Conservation (phyloP, 2,888 invertebrate genomes). For the Lepidochrysops patricia region DNA sequence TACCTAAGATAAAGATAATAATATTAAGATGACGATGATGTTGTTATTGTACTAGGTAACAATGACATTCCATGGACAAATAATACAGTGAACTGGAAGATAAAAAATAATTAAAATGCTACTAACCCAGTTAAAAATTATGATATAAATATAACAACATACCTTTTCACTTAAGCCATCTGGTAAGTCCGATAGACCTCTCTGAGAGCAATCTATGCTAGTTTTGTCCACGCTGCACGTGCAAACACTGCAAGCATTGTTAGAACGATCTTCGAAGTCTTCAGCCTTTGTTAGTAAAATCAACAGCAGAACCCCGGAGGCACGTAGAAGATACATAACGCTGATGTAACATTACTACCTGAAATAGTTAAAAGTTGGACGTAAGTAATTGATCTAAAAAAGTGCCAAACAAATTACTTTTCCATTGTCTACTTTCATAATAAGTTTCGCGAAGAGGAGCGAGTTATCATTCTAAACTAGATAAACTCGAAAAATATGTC, state of each 20-base stretch:
- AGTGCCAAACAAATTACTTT: not conserved
- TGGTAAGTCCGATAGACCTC: conserved; percentile 60
- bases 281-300: conserved; percentile 34
- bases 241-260: conserved; percentile 50
- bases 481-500: not conserved
- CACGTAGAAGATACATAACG: conserved; percentile 46
- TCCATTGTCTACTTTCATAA: not conserved
- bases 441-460: not conserved
- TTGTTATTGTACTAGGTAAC: no score
- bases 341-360: conserved; percentile 56
- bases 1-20: no score
- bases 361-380: conserved; percentile 29
- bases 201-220: conserved; percentile 53
- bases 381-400: not conserved
- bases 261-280: conserved; percentile 42
- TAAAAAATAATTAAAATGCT: not conserved
- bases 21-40: no score
- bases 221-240: conserved; percentile 45
- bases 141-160: conserved; percentile 10
- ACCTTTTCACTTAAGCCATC: conserved; percentile 53
- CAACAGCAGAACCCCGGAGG: conserved; percentile 36
- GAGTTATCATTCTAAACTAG: not conserved
- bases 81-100: not conserved
- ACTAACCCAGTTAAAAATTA: not conserved
- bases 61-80: no score